Base-by-base conservation (phyloP, 2,888 invertebrate genomes). In the Sericinus montela region DNA sequence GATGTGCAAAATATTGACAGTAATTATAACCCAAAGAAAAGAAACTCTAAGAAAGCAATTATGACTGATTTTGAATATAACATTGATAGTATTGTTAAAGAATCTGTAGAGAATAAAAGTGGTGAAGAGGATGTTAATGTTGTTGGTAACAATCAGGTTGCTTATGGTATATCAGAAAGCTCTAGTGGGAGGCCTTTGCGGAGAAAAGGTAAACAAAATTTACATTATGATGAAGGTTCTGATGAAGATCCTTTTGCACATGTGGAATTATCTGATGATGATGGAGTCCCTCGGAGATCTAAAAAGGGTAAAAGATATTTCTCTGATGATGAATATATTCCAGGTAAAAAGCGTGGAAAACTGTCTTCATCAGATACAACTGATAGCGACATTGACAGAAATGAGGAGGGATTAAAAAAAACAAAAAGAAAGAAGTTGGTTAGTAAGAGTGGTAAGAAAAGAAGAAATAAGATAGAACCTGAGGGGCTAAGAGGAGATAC, bases 321-420 rank as follows among this genome's bases (percentile, higher is more conserved):
- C 51, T 93, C 93, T 30, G 95, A 94, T 76, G 95, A 95, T 80
- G 95, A 96, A 75, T 95, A 95, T 79, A 79, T 93, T 53, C 95
- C 95, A 43, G 90, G 80, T 58, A 60, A 51, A 38, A 66, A 63
- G 58, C 62, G 53, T 54, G 62, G 60, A 13, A 64, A 62, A 53
- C 51, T 50, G 46, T 55, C 52, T 23, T 44, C 52, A 30, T 63
- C 71, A 45, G 72, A 69, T 28, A 59, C 64, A 32, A 68, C 76
- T 44, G 84, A 83, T 32, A 75, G 70, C 61, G 77, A 74, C 41
- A 59, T 66, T 65, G 58, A 54, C 49, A 56, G 44, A 74, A 62
- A 58, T 70, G 67, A 59, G 72, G 65, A 51, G 55, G 53, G 35
- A 45, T 50, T 35, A 75, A 65, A 53, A 71, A 64, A 52, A 61